Conservation (phyloP, 2,113 vertebrate genomes). For the Callaeas wilsoni region DNA sequence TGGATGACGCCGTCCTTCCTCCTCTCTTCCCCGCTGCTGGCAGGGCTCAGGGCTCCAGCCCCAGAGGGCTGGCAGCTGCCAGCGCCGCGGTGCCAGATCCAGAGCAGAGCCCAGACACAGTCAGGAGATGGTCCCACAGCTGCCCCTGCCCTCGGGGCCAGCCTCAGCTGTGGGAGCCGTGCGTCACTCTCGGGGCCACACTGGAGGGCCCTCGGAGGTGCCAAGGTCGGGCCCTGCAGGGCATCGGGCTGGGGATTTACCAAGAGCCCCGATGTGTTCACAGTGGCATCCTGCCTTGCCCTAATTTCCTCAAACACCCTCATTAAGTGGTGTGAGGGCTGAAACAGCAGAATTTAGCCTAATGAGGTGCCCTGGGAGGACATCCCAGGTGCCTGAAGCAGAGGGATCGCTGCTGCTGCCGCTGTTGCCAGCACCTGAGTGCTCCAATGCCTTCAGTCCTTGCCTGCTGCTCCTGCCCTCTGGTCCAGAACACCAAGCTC, state of each 20-base stretch:
- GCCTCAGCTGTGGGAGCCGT: rapidly evolving
- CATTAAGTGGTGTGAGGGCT: neutral
- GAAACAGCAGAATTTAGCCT: neutral
- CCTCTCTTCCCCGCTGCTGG: rapidly evolving
- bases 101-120: neutral
- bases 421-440: neutral
- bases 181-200: rapidly evolving
- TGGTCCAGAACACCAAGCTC: neutral
- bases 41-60: neutral
- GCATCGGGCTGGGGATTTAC: neutral
- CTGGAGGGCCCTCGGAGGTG: rapidly evolving
- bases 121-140: neutral
- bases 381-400: neutral
- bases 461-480: neutral
- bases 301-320: neutral
- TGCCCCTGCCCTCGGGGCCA: neutral
- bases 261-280: neutral
- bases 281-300: neutral
- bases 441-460: neutral
- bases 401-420: neutral
- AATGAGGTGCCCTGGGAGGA: neutral
- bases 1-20: neutral
- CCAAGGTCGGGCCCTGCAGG: neutral
- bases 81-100: rapidly evolving
- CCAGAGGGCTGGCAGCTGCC: neutral